Conservation (phyloP, 2,888 invertebrate genomes). For the Altica lythri region DNA sequence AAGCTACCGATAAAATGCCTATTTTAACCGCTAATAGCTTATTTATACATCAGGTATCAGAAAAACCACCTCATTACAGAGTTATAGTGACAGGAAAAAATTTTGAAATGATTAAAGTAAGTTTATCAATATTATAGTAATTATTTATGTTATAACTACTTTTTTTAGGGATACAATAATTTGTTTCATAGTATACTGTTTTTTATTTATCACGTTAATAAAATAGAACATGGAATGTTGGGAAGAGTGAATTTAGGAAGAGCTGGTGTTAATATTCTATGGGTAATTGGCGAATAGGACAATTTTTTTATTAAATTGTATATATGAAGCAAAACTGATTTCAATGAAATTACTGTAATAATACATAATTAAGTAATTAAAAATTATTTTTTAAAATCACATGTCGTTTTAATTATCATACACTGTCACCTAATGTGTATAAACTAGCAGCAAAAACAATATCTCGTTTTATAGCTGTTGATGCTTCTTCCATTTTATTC, state of each 20-base stretch:
- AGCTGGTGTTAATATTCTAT: conserved; percentile 83
- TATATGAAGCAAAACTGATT: too few relatives aligned
- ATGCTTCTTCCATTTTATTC: conserved; percentile 94
- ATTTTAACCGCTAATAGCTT: conserved; percentile 59
- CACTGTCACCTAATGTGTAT: conserved; percentile 68
- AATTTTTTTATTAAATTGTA: not conserved
- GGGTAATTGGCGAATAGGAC: conserved; percentile 64
- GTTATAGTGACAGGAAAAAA: conserved; percentile 69
- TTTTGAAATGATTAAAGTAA: conserved; percentile 70
- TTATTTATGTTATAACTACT: too few relatives aligned
- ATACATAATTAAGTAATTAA: not conserved
- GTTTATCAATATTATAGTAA: conserved; percentile 8
- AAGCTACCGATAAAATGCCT: conserved; percentile 58
- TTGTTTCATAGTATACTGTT: conserved; percentile 84
- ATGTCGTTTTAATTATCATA: conserved; percentile 12
- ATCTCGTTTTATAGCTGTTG: conserved; percentile 90
- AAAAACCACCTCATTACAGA: conserved; percentile 74
- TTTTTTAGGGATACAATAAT: conserved; percentile 80
- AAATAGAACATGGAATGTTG: conserved; percentile 73
- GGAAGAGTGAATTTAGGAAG: conserved; percentile 78
- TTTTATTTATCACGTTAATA: conserved; percentile 77
- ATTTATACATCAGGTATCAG: conserved; percentile 66
- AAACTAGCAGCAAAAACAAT: conserved; percentile 98
- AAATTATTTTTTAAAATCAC: not conserved
- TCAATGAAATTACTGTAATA: too few relatives aligned